These are phyloP conservation scores for Fragum whitleyi DNA, from an alignment of 2,888 invertebrate species.

Conservation along the genomic window DNA sequence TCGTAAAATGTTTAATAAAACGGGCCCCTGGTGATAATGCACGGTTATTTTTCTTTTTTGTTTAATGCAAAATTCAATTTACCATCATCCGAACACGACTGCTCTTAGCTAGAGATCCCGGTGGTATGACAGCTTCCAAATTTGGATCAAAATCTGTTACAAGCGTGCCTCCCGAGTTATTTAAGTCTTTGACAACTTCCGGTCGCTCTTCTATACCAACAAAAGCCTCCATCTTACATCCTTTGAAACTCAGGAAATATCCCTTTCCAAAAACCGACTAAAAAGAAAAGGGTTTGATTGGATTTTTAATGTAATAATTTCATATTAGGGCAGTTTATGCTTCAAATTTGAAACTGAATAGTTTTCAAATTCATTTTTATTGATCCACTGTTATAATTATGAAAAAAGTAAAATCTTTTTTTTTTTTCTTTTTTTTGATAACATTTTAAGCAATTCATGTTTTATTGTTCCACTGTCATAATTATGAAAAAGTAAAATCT, in stretches of 20 bases:
- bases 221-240: constrained; percentile 61
- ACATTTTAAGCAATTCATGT: too few species aligned
- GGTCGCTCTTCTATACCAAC: constrained; percentile 64
- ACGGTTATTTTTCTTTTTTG: too few species aligned
- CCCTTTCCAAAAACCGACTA: constrained; percentile 56
- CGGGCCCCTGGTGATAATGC: too few species aligned
- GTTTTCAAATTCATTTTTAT: too few species aligned
- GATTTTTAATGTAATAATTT: background rate
- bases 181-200: constrained; percentile 47
- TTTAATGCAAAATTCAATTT: background rate
- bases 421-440: too few species aligned
- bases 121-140: constrained; percentile 44
- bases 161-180: constrained; percentile 46
- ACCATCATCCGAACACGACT: constrained; percentile 62
- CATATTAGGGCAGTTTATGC: too few species aligned
- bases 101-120: constrained; percentile 36
- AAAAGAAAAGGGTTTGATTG: background rate
- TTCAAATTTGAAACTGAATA: too few species aligned
- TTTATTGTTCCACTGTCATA: too few species aligned
- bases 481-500: too few species aligned
- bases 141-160: constrained; percentile 49
- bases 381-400: too few species aligned
- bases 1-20: too few species aligned
- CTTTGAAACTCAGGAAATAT: constrained; percentile 54
- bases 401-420: too few species aligned